Evolutionary conservation across 2,113 vertebrate species (phyloP).

Genomic region (Calyptommatus sinebrachiatus): DNA sequence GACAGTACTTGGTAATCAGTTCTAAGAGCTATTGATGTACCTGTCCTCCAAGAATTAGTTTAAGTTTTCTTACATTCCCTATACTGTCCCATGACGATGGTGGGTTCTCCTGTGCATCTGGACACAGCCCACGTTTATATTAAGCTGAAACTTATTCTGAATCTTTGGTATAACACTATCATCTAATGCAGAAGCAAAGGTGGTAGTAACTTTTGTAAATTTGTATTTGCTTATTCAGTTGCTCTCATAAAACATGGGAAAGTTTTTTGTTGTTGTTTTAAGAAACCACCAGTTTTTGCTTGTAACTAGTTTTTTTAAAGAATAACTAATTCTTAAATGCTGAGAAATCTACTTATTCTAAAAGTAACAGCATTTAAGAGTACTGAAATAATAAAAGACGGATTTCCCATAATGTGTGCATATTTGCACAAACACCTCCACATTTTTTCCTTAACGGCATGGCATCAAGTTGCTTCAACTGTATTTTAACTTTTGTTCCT

Average conservation of each 20-base stretch:
- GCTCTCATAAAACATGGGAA: not conserved
- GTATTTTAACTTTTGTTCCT: not conserved
- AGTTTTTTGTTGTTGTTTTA: not conserved
- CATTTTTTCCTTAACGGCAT: not conserved
- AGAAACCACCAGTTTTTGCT: not conserved
- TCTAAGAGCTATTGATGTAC: too few relatives aligned
- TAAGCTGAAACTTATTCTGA: not conserved
- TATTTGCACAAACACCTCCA: not conserved
- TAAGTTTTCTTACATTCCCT: too few relatives aligned
- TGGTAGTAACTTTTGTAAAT: not conserved
- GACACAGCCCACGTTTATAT: not conserved
- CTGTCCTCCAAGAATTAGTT: too few relatives aligned
- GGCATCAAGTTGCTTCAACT: not conserved
- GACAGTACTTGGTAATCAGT: too few relatives aligned
- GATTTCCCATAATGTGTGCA: not conserved
- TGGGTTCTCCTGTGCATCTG: too few relatives aligned
- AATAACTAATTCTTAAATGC: not conserved
- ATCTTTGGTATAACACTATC: not conserved
- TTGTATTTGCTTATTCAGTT: constrained; percentile 4
- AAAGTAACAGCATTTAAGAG: not conserved
- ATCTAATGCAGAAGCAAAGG: not conserved
- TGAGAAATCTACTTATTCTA: not conserved
- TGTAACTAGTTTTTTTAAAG: not conserved
- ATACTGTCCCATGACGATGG: too few relatives aligned
- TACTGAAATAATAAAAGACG: not conserved